These are phyloP conservation scores for Spinus pinus DNA, from an alignment of 2,797 vertebrate species.

Conservation along the genomic window DNA sequence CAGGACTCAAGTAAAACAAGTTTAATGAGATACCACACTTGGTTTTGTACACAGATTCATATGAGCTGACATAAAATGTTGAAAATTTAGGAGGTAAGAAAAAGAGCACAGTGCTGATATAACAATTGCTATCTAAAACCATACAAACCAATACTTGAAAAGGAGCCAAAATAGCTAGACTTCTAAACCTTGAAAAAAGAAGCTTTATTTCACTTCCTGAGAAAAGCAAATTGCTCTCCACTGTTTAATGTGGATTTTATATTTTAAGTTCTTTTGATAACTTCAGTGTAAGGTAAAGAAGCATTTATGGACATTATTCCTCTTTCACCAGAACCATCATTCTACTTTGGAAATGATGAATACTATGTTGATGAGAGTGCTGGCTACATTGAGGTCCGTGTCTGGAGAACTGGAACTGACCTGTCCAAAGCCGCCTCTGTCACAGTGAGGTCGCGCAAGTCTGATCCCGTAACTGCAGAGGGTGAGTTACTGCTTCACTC, in stretches of 20 bases:
- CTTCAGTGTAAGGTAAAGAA: not conserved
- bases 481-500: slow-evolving; percentile 72
- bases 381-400: slow-evolving; percentile 83
- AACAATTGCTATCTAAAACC: not conserved
- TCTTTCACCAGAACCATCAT: slow-evolving; percentile 81
- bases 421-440: slow-evolving; percentile 86
- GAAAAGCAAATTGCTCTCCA: not conserved
- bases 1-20: slow-evolving; percentile 2
- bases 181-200: not conserved
- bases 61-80: not conserved
- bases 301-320: not conserved
- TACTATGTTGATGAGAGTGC: slow-evolving; percentile 90
- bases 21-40: slow-evolving; percentile 31
- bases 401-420: slow-evolving; percentile 91
- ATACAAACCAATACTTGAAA: not conserved
- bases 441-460: slow-evolving; percentile 89
- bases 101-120: not conserved
- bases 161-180: not conserved
- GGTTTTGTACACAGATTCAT: not conserved
- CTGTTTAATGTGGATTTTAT: not conserved
- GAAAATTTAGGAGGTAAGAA: slow-evolving; percentile 13
- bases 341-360: slow-evolving; percentile 86
- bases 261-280: not conserved
- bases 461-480: slow-evolving; percentile 85
- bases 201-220: not conserved